Evolutionary conservation across 2,797 vertebrate species (phyloP).

Genomic region (Enteromius fasciolatus): DNA sequence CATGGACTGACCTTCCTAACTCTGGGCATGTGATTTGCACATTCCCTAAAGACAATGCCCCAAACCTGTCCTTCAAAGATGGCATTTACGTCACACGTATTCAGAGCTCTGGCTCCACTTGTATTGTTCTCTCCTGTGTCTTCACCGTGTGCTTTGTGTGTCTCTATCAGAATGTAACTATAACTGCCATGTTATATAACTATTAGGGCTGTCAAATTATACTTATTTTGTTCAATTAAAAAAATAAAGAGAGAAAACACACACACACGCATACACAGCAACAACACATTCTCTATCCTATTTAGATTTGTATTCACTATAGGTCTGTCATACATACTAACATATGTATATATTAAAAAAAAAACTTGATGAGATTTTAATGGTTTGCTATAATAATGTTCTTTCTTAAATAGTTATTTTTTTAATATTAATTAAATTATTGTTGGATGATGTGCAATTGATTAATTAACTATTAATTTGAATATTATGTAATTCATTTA

Average conservation of each 20-base stretch:
- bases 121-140: conserved; percentile 34
- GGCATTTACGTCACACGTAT: conserved; percentile 47
- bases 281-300: neutral
- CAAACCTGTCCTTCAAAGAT: conserved; percentile 58
- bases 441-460: neutral
- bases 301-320: neutral
- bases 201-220: neutral
- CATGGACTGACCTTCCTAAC: conserved; percentile 50
- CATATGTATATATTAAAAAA: no score
- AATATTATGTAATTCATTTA: neutral
- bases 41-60: conserved; percentile 46
- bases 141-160: conserved; percentile 11
- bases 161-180: conserved; percentile 3
- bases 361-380: neutral
- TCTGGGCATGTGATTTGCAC: conserved; percentile 52
- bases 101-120: conserved; percentile 17
- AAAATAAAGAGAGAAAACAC: neutral
- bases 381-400: neutral
- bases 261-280: neutral
- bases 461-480: neutral
- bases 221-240: neutral
- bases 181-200: conserved; percentile 9
- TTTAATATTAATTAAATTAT: neutral
- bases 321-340: neutral
- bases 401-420: neutral